Evolutionary conservation across 2,113 vertebrate genomes (phyloP).

Genomic region (Microtus ochrogaster): DNA sequence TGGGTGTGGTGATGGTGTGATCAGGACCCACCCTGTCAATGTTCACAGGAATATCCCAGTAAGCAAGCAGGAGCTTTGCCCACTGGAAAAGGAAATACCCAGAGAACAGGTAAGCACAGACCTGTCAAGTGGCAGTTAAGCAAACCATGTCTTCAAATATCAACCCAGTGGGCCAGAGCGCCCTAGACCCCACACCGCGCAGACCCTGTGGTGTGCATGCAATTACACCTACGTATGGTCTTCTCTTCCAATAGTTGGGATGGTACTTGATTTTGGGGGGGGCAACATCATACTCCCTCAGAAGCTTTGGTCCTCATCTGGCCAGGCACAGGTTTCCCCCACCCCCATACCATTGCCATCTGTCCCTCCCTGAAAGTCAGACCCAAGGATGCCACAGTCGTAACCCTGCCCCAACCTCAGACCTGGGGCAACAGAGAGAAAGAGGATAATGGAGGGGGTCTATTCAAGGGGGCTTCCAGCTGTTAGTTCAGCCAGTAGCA

Average conservation of each 20-base stretch:
- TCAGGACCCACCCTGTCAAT: neutral
- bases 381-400: neutral
- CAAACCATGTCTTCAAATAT: neutral
- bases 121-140: neutral
- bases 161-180: neutral
- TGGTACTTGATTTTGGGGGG: neutral
- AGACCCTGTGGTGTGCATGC: neutral
- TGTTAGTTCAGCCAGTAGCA: conserved; percentile 30
- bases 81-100: neutral
- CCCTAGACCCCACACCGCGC: neutral
- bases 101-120: neutral
- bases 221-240: neutral
- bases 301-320: neutral
- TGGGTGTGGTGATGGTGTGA: too few species aligned
- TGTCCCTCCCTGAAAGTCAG: conserved; percentile 5
- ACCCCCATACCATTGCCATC: neutral
- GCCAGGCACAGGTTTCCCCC: neutral
- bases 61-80: neutral
- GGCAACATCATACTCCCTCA: neutral
- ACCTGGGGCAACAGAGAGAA: neutral
- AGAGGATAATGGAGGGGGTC: conserved; percentile 4
- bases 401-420: neutral
- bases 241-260: neutral
- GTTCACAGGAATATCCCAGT: neutral
- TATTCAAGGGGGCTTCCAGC: conserved; percentile 48